Conservation (phyloP, 2,113 vertebrate species). For the Myotis yumanensis region DNA sequence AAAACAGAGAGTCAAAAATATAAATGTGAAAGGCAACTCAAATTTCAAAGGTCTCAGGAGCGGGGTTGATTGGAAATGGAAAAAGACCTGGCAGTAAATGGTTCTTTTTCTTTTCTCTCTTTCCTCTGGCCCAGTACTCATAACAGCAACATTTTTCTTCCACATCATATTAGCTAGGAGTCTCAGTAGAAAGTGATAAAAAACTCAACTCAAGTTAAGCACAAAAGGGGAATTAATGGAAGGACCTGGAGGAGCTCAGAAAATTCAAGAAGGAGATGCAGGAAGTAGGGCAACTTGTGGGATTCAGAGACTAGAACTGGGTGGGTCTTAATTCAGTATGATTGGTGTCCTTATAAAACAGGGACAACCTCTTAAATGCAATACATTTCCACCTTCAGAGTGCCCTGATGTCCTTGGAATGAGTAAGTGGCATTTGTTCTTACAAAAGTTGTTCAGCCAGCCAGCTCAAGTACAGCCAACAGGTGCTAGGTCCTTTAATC, state of each 20-base stretch:
- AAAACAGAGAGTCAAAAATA: conserved; percentile 39
- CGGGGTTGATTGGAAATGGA: background rate
- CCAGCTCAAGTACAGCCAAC: background rate
- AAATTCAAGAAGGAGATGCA: background rate
- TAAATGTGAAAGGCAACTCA: background rate
- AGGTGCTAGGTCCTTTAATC: background rate
- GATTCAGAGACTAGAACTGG: background rate
- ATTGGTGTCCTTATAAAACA: background rate
- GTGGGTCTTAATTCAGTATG: background rate
- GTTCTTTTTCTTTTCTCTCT: background rate
- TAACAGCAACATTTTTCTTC: background rate
- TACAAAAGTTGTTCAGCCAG: background rate
- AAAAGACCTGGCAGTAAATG: background rate
- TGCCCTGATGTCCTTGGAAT: background rate
- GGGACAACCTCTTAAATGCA: background rate
- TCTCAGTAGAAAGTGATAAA: conserved; percentile 19
- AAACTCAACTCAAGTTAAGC: conserved; percentile 38
- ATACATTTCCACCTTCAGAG: background rate
- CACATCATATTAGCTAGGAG: background rate
- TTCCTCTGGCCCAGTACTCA: background rate
- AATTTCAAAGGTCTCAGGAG: conserved; percentile 24
- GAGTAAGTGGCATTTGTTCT: conserved; percentile 1
- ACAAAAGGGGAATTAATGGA: background rate
- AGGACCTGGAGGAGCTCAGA: background rate
- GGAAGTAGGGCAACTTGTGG: background rate